A percentile compares a stretch with the other conserved stretches of the same genome.
phyloP scores from a whole-genome alignment of 1,140 invertebrate species.

The Chionoecetes opilio region DNA sequence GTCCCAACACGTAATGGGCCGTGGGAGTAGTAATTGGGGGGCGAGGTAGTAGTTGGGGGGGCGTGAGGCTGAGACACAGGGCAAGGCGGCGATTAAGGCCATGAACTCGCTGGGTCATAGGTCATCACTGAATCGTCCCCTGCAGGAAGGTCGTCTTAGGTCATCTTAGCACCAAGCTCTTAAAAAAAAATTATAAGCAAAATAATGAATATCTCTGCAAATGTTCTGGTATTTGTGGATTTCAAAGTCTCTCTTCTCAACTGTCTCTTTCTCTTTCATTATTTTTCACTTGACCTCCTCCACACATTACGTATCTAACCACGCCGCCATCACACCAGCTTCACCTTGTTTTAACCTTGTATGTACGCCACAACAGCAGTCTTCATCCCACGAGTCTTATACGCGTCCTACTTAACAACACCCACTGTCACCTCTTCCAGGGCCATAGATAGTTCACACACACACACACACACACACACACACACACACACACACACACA shows the following conservation, averaged over 20 bases:
- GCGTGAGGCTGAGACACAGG: not conserved
- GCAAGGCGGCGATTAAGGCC: not conserved
- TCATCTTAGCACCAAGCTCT: no score
- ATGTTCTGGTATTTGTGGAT: no score
- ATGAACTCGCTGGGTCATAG: no score
- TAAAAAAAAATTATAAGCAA: no score
- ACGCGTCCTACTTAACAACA: not conserved
- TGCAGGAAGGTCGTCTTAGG: no score
- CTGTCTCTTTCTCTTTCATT: no score
- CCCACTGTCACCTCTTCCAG: no score
- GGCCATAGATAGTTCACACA: not conserved
- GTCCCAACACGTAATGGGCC: not conserved
- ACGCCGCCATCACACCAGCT: not conserved
- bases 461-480: constrained; percentile 44
- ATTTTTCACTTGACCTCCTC: not conserved
- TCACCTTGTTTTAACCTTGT: no score
- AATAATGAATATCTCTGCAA: no score
- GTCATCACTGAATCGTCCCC: no score
- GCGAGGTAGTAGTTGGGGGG: not conserved
- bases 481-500: no score
- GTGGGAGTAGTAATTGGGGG: not conserved
- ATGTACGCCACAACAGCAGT: not conserved
- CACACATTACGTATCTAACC: not conserved
- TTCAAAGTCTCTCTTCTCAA: no score
- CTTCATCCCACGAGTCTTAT: not conserved